A percentile compares a stretch with the other conserved stretches of the same genome.
Conservation (phyloP, 2,888 invertebrate genomes). For the Noctua janthe region DNA sequence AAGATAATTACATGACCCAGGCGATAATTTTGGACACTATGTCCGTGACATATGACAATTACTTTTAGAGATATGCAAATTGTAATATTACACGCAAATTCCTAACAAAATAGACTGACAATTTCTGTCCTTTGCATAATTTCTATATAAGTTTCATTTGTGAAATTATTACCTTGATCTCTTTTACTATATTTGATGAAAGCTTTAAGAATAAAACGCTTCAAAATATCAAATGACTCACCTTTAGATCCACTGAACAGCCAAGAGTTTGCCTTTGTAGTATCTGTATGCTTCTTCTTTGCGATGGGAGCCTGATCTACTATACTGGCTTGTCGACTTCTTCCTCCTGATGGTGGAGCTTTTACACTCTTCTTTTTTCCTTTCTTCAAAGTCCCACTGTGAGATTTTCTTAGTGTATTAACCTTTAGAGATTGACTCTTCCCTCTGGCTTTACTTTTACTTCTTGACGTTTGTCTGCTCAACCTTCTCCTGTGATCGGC, state of each 20-base stretch:
- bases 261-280: slow-evolving; percentile 84
- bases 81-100: slow-evolving; percentile 8
- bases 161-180: slow-evolving; percentile 31
- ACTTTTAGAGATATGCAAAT: slow-evolving; percentile 36
- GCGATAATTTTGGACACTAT: slow-evolving; percentile 25
- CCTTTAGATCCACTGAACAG: slow-evolving; percentile 84
- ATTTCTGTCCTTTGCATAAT: slow-evolving; percentile 9
- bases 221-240: slow-evolving; percentile 69
- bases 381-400: slow-evolving; percentile 87
- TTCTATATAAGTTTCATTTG: slow-evolving; percentile 9
- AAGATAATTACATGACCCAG: slow-evolving; percentile 20
- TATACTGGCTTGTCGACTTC: slow-evolving; percentile 86
- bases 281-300: slow-evolving; percentile 83
- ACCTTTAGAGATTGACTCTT: slow-evolving; percentile 87
- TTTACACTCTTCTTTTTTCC: slow-evolving; percentile 85
- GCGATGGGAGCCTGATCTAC: slow-evolving; percentile 82
- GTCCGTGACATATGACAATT: slow-evolving; percentile 30
- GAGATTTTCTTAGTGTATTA: slow-evolving; percentile 86
- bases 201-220: slow-evolving; percentile 15
- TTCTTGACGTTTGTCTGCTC: slow-evolving; percentile 86
- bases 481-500: slow-evolving; percentile 85
- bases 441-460: slow-evolving; percentile 87
- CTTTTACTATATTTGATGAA: slow-evolving; percentile 31
- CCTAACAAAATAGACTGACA: slow-evolving; percentile 3
- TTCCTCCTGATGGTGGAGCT: slow-evolving; percentile 76